A percentile compares a stretch with the other conserved stretches of the same genome.
Evolutionary conservation across 2,888 invertebrate genomes (phyloP).

Genomic region (Nymphalis c-album): DNA sequence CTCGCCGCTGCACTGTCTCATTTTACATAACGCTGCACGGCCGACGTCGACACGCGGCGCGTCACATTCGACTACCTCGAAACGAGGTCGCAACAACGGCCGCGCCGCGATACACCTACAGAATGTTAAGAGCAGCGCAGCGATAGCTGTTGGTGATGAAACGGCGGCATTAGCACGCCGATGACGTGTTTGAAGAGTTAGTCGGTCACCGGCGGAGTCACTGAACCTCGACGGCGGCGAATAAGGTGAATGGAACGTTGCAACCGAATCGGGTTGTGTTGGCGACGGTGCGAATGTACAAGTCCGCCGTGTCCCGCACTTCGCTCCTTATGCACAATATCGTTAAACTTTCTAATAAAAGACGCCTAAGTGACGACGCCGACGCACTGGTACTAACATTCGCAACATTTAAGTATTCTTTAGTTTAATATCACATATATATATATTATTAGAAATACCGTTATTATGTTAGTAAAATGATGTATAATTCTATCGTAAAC

Average conservation of each 20-base stretch:
- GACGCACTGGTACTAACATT: not conserved
- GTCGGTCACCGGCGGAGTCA: slow-evolving; percentile 74
- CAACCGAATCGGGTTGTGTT: slow-evolving; percentile 65
- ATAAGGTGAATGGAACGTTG: slow-evolving; percentile 80
- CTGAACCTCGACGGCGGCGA: slow-evolving; percentile 74
- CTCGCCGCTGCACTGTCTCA: slow-evolving; percentile 70
- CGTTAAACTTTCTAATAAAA: slow-evolving; percentile 74
- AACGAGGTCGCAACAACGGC: slow-evolving; percentile 70
- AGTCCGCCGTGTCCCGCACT: slow-evolving; percentile 45
- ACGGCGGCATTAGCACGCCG: slow-evolving; percentile 71
- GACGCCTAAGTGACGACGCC: slow-evolving; percentile 40
- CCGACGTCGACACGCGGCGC: slow-evolving; percentile 47
- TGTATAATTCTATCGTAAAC: not conserved
- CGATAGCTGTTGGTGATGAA: slow-evolving; percentile 66
- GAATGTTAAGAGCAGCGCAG: slow-evolving; percentile 68
- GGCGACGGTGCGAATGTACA: slow-evolving; percentile 52
- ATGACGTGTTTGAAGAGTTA: slow-evolving; percentile 71
- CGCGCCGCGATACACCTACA: slow-evolving; percentile 62
- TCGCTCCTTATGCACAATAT: slow-evolving; percentile 63
- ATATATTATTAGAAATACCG: not conserved
- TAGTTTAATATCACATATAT: not conserved
- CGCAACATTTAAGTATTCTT: not conserved
- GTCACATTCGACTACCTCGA: slow-evolving; percentile 48
- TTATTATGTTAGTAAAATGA: not conserved
- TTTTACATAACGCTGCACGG: slow-evolving; percentile 76